Evolutionary conservation across 2,797 vertebrate genomes (phyloP), one percentile per base, ranked within the genome.

Genomic region (Podarcis lilfordi): DNA sequence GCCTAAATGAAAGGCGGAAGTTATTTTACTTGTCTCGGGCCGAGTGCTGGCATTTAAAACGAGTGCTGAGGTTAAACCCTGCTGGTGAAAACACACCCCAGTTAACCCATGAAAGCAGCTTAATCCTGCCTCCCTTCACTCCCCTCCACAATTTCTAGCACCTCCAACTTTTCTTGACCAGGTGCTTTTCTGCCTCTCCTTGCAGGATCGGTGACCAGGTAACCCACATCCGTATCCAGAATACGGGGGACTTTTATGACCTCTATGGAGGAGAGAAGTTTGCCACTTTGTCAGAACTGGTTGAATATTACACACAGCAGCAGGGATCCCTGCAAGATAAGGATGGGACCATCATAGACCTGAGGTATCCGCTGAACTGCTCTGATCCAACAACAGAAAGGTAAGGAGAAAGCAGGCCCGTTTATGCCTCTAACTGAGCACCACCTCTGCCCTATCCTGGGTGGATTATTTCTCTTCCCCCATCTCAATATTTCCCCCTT

Each of bases 261-360:
- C 96, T 99, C 61, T 99, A 99, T 1, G 99, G 99, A 59, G 99
- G 99, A 80, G 99, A 99, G 96, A 99, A 99, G 96, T 99, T 99
- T 37, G 99, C 99, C 29, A 99, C 98, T 0, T 94, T 99, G 90
- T 97, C 99, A 0, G 99, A 99, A 94, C 96, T 99, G 93, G 99
- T 99, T 96, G 98, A 99, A 0, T 98, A 98, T 95, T 99, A 99
- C 96, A 99, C 98, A 0, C 97, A 98, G 11, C 98, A 99, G 78
- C 97, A 98, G 1, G 98, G 98, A 7, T 97, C 97, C 0, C 97
- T 99, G 68, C 98, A 99, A 96, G 99, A 99, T 96, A 98, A 96
- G 1, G 99, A 99, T 0, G 98, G 99, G 71, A 99, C 98, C 74
- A 2, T 97, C 94, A 99, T 99, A 23, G 98, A 99, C 87, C 97